Evolutionary conservation across 2,888 invertebrate species (phyloP).

Genomic region (Cloeon dipterum): DNA sequence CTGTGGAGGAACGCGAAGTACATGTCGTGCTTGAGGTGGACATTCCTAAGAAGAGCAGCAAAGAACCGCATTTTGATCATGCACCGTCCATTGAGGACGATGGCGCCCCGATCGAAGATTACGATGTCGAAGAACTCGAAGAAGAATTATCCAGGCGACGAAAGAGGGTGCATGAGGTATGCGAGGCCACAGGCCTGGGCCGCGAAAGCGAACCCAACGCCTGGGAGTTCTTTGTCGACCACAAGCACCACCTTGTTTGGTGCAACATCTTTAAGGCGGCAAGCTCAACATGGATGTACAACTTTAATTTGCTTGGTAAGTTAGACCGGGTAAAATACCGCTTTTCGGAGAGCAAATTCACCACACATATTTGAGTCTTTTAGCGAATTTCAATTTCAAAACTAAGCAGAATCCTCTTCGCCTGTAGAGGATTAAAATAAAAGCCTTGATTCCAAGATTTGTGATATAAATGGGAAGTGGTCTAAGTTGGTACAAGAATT

Average conservation of each 20-base stretch:
- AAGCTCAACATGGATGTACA: slow-evolving; percentile 9
- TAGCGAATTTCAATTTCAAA: too few species aligned
- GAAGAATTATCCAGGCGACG: slow-evolving; percentile 14
- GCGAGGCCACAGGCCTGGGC: slow-evolving; percentile 20
- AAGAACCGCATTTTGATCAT: neutral
- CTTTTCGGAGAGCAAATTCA: too few species aligned
- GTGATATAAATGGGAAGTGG: too few species aligned
- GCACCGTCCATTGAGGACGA: neutral
- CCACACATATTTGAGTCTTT: too few species aligned
- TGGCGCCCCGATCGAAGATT: neutral
- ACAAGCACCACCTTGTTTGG: slow-evolving; percentile 8
- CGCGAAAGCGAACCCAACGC: slow-evolving; percentile 10
- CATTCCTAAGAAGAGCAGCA: neutral
- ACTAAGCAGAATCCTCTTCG: too few species aligned
- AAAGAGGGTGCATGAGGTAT: slow-evolving; percentile 23
- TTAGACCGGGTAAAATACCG: too few species aligned
- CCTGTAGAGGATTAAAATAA: too few species aligned
- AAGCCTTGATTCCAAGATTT: too few species aligned
- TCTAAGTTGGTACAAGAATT: too few species aligned
- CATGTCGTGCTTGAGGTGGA: neutral
- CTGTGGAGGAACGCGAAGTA: neutral
- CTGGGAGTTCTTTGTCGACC: slow-evolving; percentile 9
- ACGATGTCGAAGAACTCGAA: slow-evolving; percentile 4
- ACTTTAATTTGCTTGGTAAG: slow-evolving; percentile 9
- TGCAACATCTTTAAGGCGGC: slow-evolving; percentile 10